Base-by-base conservation (phyloP, 1,140 invertebrate species). In the Ceratina australensis region DNA sequence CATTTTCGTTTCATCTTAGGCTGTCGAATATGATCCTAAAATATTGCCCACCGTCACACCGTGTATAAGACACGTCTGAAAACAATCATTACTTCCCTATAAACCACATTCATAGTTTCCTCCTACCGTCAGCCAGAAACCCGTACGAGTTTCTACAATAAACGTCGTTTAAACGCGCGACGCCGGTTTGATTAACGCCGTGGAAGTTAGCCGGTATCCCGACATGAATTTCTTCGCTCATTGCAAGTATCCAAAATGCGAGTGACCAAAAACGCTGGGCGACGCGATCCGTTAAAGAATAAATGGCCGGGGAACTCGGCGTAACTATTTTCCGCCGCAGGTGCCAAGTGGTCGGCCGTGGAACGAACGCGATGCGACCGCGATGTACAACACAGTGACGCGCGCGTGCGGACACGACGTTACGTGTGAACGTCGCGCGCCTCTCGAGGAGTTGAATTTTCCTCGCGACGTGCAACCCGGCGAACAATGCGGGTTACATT, bases 291-390 rank as follows among this genome's bases (percentile, higher is more conserved):
- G 3, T 28, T 4, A n/a, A 63, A 28, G 26, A 78, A 67, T 66
- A 16, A 52, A 49, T n/a, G 49, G 28, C 52, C 13, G 16, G 54
- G 33, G 26, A 82, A 78, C 65, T 65, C 54, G 64, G 52, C 15
- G 28, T 47, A 78, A 78, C 75, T 65, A 69, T 78, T 82, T 74
- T 74, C 65, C 81, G 20, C 52, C 56, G 56, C 60, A 33, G 59
- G 59, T 24, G 72, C 42, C 80, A 56, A 76, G 72, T 47, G 78
- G 72, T 59, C 47, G 22, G 59, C 49, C 79, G 54, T 42, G n/a
- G n/a, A n/a, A n/a, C n/a, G 68, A 77, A 78, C 68, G 52, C 81
- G 73, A 60, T 33, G 15, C 71, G 15, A 49, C 50, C 50, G n/a
- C 73, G 57, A 20, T 67, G 10, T 42, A 57, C 60, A 28, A 16